Conservation (phyloP, 2,797 vertebrate genomes). For the Meriones psammophilus region DNA sequence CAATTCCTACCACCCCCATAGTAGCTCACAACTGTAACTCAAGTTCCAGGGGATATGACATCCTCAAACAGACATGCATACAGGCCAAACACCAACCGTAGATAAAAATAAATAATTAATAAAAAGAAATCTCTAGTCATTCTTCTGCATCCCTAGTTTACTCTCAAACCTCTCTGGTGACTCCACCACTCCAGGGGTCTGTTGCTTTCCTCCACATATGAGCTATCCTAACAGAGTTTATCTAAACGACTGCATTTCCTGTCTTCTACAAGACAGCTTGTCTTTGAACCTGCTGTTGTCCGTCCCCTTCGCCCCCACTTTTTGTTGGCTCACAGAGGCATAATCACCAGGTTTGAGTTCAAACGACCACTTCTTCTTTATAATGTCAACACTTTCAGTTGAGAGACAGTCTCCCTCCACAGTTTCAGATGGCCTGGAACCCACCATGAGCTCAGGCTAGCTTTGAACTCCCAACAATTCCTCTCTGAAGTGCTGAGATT, state of each 20-base stretch:
- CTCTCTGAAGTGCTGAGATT: neutral
- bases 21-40: no score
- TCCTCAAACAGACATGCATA: no score
- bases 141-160: neutral
- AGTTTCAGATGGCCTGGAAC: no score
- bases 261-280: neutral
- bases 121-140: neutral
- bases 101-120: no score
- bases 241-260: neutral
- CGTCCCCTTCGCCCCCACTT: neutral
- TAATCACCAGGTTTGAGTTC: neutral
- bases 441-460: neutral
- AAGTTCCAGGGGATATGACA: no score
- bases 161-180: neutral
- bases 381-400: neutral
- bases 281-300: constrained; percentile 1
- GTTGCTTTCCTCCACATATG: neutral
- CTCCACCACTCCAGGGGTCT: neutral
- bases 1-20: no score
- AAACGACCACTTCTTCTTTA: neutral
- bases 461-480: neutral
- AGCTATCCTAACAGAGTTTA: neutral
- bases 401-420: neutral
- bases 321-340: neutral
- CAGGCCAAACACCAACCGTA: no score